Conservation (phyloP, 2,113 vertebrate species). For the Sinocyclocheilus anshuiensis region DNA sequence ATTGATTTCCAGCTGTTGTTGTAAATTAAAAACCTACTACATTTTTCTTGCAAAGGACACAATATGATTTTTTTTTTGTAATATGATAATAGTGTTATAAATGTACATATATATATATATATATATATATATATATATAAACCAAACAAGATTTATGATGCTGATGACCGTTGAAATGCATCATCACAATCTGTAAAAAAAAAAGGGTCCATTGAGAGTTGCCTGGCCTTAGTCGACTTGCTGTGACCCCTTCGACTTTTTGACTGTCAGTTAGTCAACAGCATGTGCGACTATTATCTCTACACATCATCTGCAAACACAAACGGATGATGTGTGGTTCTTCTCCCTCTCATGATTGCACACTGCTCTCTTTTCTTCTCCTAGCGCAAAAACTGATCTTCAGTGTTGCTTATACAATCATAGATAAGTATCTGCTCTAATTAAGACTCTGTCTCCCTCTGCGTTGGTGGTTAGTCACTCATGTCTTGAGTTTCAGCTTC, state of each 20-base stretch:
- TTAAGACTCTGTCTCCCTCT: background rate
- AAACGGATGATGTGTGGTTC: background rate
- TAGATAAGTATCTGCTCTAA: constrained; percentile 31
- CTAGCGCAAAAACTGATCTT: background rate
- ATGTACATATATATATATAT: no score
- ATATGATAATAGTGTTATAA: no score
- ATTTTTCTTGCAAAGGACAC: background rate
- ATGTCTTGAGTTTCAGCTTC: constrained; percentile 41
- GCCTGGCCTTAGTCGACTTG: background rate
- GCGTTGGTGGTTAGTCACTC: constrained; percentile 34
- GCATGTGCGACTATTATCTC: background rate
- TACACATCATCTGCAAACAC: constrained; percentile 8
- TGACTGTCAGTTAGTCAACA: background rate
- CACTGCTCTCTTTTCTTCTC: background rate
- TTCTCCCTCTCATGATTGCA: background rate
- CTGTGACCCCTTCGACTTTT: background rate
- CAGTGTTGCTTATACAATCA: background rate
- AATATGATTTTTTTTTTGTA: no score
- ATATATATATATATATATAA: no score
- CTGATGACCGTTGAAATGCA: no score
- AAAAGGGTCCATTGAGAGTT: background rate
- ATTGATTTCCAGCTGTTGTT: background rate
- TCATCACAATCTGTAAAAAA: background rate
- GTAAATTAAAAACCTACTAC: background rate
- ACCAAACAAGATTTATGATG: no score